Evolutionary conservation across 1,140 invertebrate species (phyloP).

Genomic region (Habropoda laboriosa): DNA sequence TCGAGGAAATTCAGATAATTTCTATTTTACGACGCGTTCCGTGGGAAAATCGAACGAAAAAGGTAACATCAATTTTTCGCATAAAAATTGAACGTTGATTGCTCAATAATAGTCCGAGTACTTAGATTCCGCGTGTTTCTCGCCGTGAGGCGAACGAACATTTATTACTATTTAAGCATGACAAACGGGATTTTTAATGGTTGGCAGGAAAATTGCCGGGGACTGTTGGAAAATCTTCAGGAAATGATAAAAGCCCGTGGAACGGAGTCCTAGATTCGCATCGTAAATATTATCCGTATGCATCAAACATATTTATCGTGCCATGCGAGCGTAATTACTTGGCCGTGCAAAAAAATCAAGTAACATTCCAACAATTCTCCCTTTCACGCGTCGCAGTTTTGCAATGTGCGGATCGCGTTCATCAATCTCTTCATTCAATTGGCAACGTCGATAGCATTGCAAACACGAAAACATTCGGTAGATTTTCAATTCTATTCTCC

Average conservation of each 20-base stretch:
- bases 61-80: no score
- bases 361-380: conserved; percentile 34
- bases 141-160: no score
- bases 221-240: background rate
- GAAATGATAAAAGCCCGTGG: background rate
- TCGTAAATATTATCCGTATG: background rate
- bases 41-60: no score
- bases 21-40: no score
- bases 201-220: background rate
- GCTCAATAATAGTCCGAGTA: background rate
- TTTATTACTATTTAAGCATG: background rate
- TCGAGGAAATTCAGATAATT: no score
- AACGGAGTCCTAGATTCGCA: background rate
- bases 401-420: conserved; percentile 9
- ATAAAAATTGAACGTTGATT: background rate
- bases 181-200: background rate
- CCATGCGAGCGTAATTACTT: conserved; percentile 10
- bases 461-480: background rate
- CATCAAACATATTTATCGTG: background rate
- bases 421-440: conserved; percentile 39
- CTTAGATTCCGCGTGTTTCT: no score
- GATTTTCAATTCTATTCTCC: background rate
- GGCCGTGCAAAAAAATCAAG: background rate
- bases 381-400: conserved; percentile 36
- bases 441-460: background rate